Evolutionary conservation across 2,113 vertebrate species (phyloP), one percentile per base, ranked within the genome.

Genomic region (Azemiops feae): DNA sequence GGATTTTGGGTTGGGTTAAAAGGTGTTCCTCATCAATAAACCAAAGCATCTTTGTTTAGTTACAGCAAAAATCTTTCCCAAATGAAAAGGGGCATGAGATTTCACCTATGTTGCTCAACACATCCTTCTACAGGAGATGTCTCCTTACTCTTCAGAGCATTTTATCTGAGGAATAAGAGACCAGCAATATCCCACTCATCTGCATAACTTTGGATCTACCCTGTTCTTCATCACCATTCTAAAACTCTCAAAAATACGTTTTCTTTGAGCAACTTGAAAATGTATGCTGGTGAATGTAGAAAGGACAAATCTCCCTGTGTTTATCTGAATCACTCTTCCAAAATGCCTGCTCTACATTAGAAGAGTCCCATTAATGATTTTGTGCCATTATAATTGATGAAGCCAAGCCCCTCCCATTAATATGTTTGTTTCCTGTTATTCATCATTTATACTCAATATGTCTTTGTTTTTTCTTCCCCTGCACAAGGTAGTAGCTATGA

Each of bases 321-420:
- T 93, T 94, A 81, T 86, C 34, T 92, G 27, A 91, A 81, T 5
- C 20, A 93, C 92, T 50, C 54, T 30, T 11, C 52, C 45, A 81
- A 95, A 93, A 93, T 89, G 91, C 27, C 89, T 50, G 30, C 81
- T 89, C 69, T n/a, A 3, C n/a, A 85, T 52, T 50, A 93, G 54
- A 20, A 39, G 20, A 9, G 69, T 94, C 91, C 53, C 64, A 92
- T 89, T 88, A 95, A 92, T 6, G 45, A 94, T 86, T 95, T 94
- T 93, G 58, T 93, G 90, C 90, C 90, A 91, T 85, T 86, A 6
- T 92, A 96, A 87, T 0, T 87, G 93, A 91, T 93, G 89, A 91
- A 47, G 55, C 30, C 30, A n/a, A 64, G 60, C 14, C n/a, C n/a
- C 5, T 7, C n/a, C 5, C 58, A 85, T 57, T 20, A 87, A 39